Conservation (phyloP, 2,888 invertebrate genomes). For the Trachelus troglodyta region DNA sequence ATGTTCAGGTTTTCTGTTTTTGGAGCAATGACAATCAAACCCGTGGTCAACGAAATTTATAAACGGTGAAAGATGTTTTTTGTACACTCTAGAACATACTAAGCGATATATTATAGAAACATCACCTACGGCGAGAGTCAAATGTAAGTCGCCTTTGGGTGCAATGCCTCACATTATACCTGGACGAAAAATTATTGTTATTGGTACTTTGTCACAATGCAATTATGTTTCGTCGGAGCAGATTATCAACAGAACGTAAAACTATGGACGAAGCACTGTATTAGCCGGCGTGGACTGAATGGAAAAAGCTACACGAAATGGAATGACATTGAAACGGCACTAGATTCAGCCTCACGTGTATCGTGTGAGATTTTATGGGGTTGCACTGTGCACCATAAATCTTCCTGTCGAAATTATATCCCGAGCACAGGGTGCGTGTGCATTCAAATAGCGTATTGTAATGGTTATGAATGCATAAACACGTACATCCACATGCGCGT, state of each 20-base stretch:
- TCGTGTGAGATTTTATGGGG: conserved; percentile 28
- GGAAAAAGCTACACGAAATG: not conserved
- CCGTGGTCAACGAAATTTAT: too few species aligned
- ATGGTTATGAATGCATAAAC: conserved; percentile 5
- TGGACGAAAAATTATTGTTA: not conserved
- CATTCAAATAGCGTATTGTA: conserved; percentile 10
- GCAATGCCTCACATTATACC: not conserved
- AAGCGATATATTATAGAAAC: too few species aligned
- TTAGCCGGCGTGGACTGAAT: not conserved
- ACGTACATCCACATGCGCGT: not conserved
- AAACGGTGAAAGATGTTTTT: too few species aligned
- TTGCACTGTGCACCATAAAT: conserved; percentile 28
- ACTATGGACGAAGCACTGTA: not conserved
- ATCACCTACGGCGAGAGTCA: too few species aligned
- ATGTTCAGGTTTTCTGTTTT: too few species aligned
- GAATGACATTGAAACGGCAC: not conserved
- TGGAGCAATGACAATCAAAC: too few species aligned
- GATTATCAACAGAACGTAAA: not conserved
- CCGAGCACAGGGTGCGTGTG: conserved; percentile 15
- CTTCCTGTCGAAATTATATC: conserved; percentile 28
- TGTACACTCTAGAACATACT: too few species aligned
- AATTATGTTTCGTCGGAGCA: not conserved
- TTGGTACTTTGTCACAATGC: not conserved
- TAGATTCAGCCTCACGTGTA: not conserved
- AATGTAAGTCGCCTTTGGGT: too few species aligned